A percentile compares a stretch with the other conserved stretches of the same genome.
phyloP scores from a whole-genome alignment of 2,797 vertebrate species.

The Decapterus maruadsi region DNA sequence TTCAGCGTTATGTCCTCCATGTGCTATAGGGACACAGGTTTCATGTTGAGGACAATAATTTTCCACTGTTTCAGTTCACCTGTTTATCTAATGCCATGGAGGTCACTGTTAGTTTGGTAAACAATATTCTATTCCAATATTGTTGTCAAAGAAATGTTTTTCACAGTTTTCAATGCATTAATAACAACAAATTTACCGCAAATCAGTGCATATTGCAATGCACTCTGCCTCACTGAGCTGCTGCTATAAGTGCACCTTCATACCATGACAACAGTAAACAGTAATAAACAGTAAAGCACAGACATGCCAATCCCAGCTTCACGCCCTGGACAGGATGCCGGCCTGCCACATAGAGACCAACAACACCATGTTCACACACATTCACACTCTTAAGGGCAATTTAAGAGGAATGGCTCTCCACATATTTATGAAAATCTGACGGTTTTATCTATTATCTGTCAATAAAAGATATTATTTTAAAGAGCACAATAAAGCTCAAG shows the following conservation, averaged over 20 bases:
- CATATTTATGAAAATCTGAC: conserved; percentile 38
- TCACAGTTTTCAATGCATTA: conserved; percentile 22
- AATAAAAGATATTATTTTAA: conserved; percentile 53
- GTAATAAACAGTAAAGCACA: neutral
- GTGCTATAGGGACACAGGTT: neutral
- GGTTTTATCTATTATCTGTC: conserved; percentile 47
- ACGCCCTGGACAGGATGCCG: no score
- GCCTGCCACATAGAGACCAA: no score
- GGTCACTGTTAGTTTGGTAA: neutral
- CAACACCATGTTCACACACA: no score
- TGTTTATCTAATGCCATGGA: neutral
- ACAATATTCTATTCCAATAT: neutral
- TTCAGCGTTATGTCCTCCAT: neutral
- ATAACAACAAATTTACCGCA: conserved; percentile 20
- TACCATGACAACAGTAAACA: neutral
- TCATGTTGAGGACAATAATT: neutral
- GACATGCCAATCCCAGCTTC: no score
- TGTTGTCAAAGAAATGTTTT: conserved; percentile 10
- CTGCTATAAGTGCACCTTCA: neutral
- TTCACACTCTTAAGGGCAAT: no score
- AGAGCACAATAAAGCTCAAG: conserved; percentile 47
- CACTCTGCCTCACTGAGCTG: conserved; percentile 6
- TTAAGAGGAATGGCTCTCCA: conserved; percentile 9
- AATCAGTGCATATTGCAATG: conserved; percentile 49
- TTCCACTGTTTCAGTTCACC: neutral